Evolutionary conservation across 2,113 vertebrate genomes (phyloP).

Genomic region (Amphilophus citrinellus): DNA sequence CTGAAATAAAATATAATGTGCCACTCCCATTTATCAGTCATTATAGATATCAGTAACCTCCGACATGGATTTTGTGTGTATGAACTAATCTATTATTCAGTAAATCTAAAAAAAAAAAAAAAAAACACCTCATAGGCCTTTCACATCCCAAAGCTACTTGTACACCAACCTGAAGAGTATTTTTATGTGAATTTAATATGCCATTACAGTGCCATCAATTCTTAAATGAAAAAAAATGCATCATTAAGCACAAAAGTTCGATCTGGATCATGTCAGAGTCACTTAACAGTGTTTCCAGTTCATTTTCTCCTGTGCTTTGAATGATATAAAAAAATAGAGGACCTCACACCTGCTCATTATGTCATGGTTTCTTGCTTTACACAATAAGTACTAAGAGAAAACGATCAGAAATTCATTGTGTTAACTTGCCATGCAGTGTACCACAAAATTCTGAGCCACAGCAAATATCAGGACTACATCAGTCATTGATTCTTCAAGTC

Average conservation of each 20-base stretch:
- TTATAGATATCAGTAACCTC: neutral
- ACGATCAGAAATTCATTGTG: neutral
- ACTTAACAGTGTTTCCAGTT: slow-evolving; percentile 24
- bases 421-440: neutral
- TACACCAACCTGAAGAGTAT: neutral
- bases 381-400: neutral
- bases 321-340: neutral
- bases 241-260: neutral
- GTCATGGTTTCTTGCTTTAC: neutral
- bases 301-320: neutral
- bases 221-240: slow-evolving; percentile 1
- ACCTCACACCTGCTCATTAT: slow-evolving; percentile 1
- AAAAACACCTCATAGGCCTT: neutral
- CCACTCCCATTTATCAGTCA: neutral
- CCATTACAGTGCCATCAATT: slow-evolving; percentile 4
- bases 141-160: neutral
- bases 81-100: neutral
- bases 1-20: neutral
- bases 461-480: neutral
- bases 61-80: neutral
- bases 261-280: slow-evolving; percentile 31
- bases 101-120: neutral
- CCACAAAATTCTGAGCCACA: neutral
- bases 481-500: too few species aligned
- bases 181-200: slow-evolving; percentile 5